Conservation (phyloP, 1,140 invertebrate species). For the Dreissena polymorpha region DNA sequence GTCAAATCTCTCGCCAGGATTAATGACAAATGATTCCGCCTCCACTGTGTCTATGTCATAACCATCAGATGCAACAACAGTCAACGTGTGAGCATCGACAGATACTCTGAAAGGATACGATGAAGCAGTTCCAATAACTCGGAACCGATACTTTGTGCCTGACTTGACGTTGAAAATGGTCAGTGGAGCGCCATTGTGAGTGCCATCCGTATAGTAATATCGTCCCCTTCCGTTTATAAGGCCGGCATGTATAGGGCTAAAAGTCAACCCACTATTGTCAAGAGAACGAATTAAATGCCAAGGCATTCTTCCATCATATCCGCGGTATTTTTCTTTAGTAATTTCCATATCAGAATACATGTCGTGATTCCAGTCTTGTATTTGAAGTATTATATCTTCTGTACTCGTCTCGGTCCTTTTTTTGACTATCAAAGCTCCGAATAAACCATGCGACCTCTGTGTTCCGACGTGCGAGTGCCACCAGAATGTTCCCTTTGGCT, state of each 20-base stretch:
- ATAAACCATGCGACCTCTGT: too few relatives aligned
- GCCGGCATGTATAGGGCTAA: conserved; percentile 65
- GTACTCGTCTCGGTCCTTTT: too few relatives aligned
- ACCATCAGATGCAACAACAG: too few relatives aligned
- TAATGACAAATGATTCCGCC: too few relatives aligned
- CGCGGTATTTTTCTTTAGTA: conserved; percentile 63
- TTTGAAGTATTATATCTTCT: conserved; percentile 60
- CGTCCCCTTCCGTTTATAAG: conserved; percentile 74
- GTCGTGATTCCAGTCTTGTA: conserved; percentile 74
- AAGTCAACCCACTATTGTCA: conserved; percentile 58
- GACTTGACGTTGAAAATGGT: too few relatives aligned
- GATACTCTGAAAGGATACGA: conserved; percentile 82
- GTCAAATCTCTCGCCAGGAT: too few relatives aligned
- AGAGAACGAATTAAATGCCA: conserved; percentile 37
- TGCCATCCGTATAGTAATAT: conserved; percentile 53
- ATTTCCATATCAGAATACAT: conserved; percentile 62
- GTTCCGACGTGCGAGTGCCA: too few relatives aligned
- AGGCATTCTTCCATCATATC: conserved; percentile 54
- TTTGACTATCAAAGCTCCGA: too few relatives aligned
- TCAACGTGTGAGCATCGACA: conserved; percentile 90
- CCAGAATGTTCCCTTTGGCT: too few relatives aligned
- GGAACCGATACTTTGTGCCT: conserved; percentile 65
- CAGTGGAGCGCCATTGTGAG: too few relatives aligned
- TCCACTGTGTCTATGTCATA: too few relatives aligned
- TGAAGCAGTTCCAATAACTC: conserved; percentile 67